These are phyloP conservation scores for Microhierax caerulescens DNA, from an alignment of 2,797 vertebrate species.

Conservation along the genomic window DNA sequence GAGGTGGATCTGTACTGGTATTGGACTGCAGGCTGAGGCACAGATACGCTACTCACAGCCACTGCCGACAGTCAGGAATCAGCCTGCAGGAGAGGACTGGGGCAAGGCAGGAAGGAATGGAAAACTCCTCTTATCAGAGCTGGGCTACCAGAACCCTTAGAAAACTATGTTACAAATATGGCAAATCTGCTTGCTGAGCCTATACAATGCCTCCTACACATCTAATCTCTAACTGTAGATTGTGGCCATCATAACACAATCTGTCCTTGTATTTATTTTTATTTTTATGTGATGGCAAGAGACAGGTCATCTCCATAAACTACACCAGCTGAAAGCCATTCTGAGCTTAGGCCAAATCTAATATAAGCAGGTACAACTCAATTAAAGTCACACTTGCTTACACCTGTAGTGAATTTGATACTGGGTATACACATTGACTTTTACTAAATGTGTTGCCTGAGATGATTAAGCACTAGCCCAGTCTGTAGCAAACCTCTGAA, in stretches of 20 bases:
- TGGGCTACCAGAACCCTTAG: not conserved
- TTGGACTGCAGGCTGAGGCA: not conserved
- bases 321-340: not conserved
- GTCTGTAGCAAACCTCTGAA: not conserved
- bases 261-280: not conserved
- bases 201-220: not conserved
- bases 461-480: not conserved
- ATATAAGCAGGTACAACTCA: not conserved
- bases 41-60: not conserved
- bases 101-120: not conserved
- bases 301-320: not conserved
- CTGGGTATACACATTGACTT: not conserved
- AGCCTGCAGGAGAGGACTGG: not conserved
- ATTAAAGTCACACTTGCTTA: not conserved
- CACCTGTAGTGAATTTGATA: not conserved
- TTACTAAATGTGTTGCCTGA: not conserved
- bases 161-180: not conserved
- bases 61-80: not conserved
- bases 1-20: not conserved
- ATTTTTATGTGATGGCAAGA: not conserved
- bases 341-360: not conserved
- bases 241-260: not conserved
- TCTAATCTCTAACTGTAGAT: not conserved
- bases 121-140: not conserved
- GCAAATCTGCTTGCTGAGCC: not conserved